Conservation (phyloP, 2,888 invertebrate species). For the Polymixis flavicincta region DNA sequence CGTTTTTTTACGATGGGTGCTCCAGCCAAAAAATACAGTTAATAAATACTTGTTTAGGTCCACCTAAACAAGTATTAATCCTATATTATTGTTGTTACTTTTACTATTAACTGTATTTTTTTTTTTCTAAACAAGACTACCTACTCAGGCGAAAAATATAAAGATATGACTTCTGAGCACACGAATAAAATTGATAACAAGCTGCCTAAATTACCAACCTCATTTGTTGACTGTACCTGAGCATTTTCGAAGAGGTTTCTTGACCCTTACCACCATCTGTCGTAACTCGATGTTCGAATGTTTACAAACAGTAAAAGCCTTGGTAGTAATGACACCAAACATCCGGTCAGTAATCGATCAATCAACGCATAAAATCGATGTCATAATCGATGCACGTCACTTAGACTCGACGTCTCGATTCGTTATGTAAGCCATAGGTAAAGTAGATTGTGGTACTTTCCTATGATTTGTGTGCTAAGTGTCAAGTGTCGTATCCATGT, state of each 20-base stretch:
- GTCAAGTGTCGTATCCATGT: background rate
- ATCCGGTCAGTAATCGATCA: conserved; percentile 61
- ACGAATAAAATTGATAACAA: too few relatives aligned
- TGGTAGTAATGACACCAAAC: conserved; percentile 57
- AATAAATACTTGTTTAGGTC: too few relatives aligned
- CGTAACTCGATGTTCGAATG: conserved; percentile 39
- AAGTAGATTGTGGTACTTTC: conserved; percentile 18
- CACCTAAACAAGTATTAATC: background rate
- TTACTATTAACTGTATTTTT: too few relatives aligned
- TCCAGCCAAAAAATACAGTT: too few relatives aligned
- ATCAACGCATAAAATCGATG: conserved; percentile 62
- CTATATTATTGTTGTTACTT: background rate
- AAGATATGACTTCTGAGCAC: too few relatives aligned
- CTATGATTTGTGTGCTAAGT: conserved; percentile 4
- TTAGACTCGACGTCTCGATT: conserved; percentile 25
- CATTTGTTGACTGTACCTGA: background rate
- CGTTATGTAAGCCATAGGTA: conserved; percentile 49
- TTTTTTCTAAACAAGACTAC: too few relatives aligned
- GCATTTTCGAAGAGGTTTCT: background rate
- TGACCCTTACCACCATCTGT: conserved; percentile 9
- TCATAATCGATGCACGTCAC: conserved; percentile 58
- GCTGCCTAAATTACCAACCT: background rate
- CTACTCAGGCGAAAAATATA: too few relatives aligned
- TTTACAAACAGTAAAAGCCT: conserved; percentile 65
- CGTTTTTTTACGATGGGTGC: too few relatives aligned